Conservation (phyloP, 2,113 vertebrate species). For the Phrynosoma platyrhinos region DNA sequence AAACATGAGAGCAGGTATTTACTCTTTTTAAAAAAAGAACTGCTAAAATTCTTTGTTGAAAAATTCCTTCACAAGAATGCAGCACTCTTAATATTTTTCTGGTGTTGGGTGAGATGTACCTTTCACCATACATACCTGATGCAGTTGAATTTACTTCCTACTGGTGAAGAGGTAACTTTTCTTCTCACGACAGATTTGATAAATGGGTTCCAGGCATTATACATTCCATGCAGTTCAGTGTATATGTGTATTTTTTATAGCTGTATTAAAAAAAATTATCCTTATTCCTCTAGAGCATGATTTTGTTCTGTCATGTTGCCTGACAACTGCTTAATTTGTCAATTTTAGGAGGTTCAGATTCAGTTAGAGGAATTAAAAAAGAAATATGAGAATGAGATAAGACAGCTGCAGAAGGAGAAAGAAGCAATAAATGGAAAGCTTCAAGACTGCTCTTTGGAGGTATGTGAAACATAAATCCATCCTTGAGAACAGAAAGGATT, state of each 20-base stretch:
- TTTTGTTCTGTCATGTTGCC: not conserved
- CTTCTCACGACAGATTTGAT: not conserved
- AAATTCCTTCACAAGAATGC: not conserved
- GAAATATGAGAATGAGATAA: slow-evolving; percentile 79
- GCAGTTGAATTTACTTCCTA: not conserved
- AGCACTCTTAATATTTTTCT: not conserved
- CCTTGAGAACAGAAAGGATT: not conserved
- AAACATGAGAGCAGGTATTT: not conserved
- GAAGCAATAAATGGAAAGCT: slow-evolving; percentile 81
- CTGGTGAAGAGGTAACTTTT: not conserved
- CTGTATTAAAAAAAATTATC: not conserved
- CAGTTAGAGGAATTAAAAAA: slow-evolving; percentile 87
- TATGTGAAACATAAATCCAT: slow-evolving; percentile 62
- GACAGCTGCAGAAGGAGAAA: slow-evolving; percentile 83
- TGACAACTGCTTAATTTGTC: not conserved
- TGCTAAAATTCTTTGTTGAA: not conserved
- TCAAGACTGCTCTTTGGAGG: slow-evolving; percentile 85
- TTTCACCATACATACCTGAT: not conserved
- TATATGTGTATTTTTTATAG: not conserved
- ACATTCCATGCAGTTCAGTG: not conserved
- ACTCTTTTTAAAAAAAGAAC: not conserved
- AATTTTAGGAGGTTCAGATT: slow-evolving; percentile 76
- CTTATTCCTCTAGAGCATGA: not conserved
- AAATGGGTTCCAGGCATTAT: not conserved
- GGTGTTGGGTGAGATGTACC: not conserved